Evolutionary conservation across 2,888 invertebrate genomes (phyloP).

Genomic region (Pandemis corylana): DNA sequence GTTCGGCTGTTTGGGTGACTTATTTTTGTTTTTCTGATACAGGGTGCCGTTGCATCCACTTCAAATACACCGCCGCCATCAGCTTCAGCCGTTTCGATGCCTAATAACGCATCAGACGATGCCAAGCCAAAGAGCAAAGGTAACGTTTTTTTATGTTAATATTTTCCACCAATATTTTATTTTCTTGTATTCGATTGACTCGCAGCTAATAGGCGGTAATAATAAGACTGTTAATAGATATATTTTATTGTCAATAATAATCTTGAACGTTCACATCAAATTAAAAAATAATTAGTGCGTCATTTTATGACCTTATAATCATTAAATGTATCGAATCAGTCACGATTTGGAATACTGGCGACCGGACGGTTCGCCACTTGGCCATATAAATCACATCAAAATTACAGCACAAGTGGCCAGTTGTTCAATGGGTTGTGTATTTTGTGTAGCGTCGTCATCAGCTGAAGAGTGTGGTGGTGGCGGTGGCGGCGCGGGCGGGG

Average conservation of each 20-base stretch:
- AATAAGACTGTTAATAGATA: background rate
- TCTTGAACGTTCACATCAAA: background rate
- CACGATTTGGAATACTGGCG: background rate
- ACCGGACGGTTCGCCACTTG: background rate
- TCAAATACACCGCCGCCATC: slow-evolving; percentile 80
- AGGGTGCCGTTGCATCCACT: slow-evolving; percentile 83
- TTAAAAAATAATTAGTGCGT: background rate
- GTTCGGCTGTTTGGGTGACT: background rate
- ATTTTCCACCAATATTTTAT: background rate
- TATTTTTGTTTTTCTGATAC: slow-evolving; percentile 22
- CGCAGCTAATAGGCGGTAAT: background rate
- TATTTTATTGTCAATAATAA: background rate
- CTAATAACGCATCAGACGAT: slow-evolving; percentile 75
- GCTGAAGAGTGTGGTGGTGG: slow-evolving; percentile 65
- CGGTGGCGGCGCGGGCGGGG: slow-evolving; percentile 60
- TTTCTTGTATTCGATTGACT: background rate
- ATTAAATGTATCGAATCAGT: background rate
- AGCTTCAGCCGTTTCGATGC: slow-evolving; percentile 75
- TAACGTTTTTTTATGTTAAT: slow-evolving; percentile 42
- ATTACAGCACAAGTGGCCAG: background rate
- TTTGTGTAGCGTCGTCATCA: slow-evolving; percentile 63
- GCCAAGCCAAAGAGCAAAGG: slow-evolving; percentile 80
- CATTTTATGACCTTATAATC: background rate
- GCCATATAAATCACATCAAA: background rate
- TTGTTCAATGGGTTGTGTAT: background rate